Percentiles rank a stretch among this genome's conserved stretches.
These are phyloP conservation scores for Astropecten irregularis DNA, from an alignment of 53 echinoderm and acorn worm species.

Conservation along the genomic window DNA sequence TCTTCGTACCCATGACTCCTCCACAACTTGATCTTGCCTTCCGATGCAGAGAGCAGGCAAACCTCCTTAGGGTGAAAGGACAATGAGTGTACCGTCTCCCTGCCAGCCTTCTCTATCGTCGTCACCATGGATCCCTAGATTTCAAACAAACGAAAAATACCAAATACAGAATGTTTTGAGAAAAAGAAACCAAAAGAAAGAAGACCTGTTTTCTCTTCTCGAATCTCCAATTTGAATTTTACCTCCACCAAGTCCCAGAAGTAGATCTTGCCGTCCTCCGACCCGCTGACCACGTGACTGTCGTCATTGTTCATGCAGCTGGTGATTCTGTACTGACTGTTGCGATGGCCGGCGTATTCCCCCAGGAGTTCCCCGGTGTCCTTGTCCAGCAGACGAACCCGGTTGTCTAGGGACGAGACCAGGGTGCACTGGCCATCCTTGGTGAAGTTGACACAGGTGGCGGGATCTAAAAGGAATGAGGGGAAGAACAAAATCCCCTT, in stretches of 20 bases:
- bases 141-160: slow-evolving; percentile 1
- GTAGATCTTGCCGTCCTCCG: slow-evolving; percentile 91
- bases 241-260: slow-evolving; percentile 99
- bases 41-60: slow-evolving; percentile 85
- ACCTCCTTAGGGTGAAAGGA: slow-evolving; percentile 90
- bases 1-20: slow-evolving; percentile 31
- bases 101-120: slow-evolving; percentile 84
- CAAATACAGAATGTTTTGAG: neutral
- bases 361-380: slow-evolving; percentile 94
- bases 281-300: slow-evolving; percentile 95
- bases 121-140: slow-evolving; percentile 83
- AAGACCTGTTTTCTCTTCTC: too few relatives aligned
- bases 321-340: slow-evolving; percentile 78
- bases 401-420: slow-evolving; percentile 84
- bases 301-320: slow-evolving; percentile 91
- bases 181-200: too few relatives aligned
- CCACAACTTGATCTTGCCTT: slow-evolving; percentile 79
- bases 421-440: slow-evolving; percentile 98
- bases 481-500: neutral
- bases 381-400: slow-evolving; percentile 83
- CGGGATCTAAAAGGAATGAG: slow-evolving; percentile 69
- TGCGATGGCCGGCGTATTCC: slow-evolving; percentile 87
- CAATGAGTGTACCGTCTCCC: slow-evolving; percentile 77
- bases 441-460: slow-evolving; percentile 88
- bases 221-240: neutral